Conservation (phyloP, 2,113 vertebrate species). For the Chiloscyllium plagiosum region DNA sequence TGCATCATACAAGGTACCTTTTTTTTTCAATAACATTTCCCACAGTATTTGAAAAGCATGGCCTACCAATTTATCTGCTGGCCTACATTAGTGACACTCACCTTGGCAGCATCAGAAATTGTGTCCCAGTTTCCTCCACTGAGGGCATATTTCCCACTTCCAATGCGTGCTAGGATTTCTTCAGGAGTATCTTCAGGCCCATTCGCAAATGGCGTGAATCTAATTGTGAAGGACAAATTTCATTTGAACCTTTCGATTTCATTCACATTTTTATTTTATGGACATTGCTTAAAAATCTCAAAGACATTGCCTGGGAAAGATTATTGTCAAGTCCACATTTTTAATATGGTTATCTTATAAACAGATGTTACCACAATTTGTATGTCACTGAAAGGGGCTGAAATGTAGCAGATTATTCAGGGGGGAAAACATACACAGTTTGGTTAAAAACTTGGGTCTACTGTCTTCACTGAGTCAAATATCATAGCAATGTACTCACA, state of each 20-base stretch:
- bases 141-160: constrained; percentile 77
- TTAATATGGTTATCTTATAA: not conserved
- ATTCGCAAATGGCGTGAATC: constrained; percentile 90
- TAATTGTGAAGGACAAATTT: constrained; percentile 41
- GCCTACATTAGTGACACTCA: constrained; percentile 44
- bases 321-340: not conserved
- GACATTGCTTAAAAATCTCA: not conserved
- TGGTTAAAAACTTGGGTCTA: not conserved
- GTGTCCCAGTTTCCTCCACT: constrained; percentile 90
- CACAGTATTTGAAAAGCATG: not conserved
- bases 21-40: not conserved
- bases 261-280: not conserved
- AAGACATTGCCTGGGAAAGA: not conserved
- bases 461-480: not conserved
- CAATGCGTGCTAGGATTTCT: constrained; percentile 85
- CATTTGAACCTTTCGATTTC: not conserved
- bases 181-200: constrained; percentile 83
- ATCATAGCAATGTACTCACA: not conserved
- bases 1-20: too few relatives aligned
- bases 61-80: not conserved
- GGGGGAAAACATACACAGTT: not conserved
- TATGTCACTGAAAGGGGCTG: not conserved
- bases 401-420: not conserved
- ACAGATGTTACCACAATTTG: not conserved
- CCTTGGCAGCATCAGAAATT: constrained; percentile 83